phyloP scores from a whole-genome alignment of 2,797 vertebrate species.

The Enteromius paludinosus region DNA sequence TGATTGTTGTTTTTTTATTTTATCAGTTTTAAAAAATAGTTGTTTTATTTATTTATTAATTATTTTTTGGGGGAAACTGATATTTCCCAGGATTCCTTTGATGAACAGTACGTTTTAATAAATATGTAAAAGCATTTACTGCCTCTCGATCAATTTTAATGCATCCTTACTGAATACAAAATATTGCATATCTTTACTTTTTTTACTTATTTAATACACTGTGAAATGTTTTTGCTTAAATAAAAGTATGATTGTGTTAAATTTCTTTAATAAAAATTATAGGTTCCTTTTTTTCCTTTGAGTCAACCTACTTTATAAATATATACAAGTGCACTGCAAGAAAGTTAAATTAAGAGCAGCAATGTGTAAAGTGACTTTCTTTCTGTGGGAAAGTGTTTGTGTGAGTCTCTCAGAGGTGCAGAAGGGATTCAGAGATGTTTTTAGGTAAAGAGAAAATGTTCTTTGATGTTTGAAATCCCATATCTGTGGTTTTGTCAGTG shows the following conservation, averaged over 20 bases:
- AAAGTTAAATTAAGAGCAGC: neutral
- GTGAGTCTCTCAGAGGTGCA: conserved; percentile 42
- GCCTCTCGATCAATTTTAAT: neutral
- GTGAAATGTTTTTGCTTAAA: neutral
- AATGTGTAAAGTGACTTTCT: neutral
- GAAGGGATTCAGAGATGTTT: conserved; percentile 56
- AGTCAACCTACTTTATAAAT: neutral
- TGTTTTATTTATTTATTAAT: neutral
- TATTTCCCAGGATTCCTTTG: neutral
- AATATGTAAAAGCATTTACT: neutral
- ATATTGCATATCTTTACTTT: too few relatives aligned
- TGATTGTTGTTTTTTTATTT: neutral
- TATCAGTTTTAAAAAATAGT: neutral
- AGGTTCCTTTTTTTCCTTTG: neutral
- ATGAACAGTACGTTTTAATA: neutral
- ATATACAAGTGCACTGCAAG: neutral
- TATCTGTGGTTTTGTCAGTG: conserved; percentile 65
- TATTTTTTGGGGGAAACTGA: neutral
- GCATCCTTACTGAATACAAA: neutral
- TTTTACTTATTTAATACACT: neutral
- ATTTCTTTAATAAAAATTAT: neutral
- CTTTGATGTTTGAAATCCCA: conserved; percentile 72
- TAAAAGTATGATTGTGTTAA: neutral
- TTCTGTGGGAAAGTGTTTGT: conserved; percentile 36
- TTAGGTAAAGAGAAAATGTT: conserved; percentile 58